A percentile compares a stretch with the other conserved stretches of the same genome.
These are phyloP conservation scores for Cebidichthys violaceus DNA, from an alignment of 2,113 vertebrate species.

Conservation along the genomic window DNA sequence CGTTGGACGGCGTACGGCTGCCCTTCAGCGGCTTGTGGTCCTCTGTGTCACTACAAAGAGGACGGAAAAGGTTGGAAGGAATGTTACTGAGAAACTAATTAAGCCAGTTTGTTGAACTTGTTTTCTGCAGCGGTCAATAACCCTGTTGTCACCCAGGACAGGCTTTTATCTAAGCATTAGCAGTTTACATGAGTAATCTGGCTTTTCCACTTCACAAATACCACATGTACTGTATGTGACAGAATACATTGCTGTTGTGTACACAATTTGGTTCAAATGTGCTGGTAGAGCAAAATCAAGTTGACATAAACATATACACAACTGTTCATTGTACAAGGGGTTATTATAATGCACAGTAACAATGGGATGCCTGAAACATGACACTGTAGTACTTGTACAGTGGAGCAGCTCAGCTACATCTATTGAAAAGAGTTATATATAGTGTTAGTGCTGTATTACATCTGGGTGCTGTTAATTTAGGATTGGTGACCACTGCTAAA, in stretches of 20 bases:
- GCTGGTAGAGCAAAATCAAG: neutral
- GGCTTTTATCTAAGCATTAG: slow-evolving; percentile 24
- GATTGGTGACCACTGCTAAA: slow-evolving; percentile 55
- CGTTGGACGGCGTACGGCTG: slow-evolving; percentile 96
- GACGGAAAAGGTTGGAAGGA: neutral
- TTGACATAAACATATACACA: neutral
- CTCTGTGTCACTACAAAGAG: slow-evolving; percentile 89
- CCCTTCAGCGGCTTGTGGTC: slow-evolving; percentile 98
- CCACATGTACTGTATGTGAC: neutral
- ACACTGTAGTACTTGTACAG: slow-evolving; percentile 38
- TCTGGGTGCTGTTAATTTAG: slow-evolving; percentile 30
- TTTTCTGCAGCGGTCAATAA: slow-evolving; percentile 56
- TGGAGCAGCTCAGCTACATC: slow-evolving; percentile 58
- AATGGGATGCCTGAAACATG: neutral
- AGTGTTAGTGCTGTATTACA: slow-evolving; percentile 59
- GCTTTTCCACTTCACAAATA: slow-evolving; percentile 70
- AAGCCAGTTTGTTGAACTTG: neutral
- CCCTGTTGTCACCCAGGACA: slow-evolving; percentile 23
- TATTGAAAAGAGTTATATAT: slow-evolving; percentile 4
- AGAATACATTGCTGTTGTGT: neutral
- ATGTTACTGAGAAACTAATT: neutral
- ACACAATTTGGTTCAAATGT: neutral
- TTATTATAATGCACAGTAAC: slow-evolving; percentile 1
- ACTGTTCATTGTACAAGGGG: neutral
- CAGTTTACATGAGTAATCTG: slow-evolving; percentile 21